Evolutionary conservation across 2,888 invertebrate species (phyloP), one percentile per base, ranked within the genome.

Genomic region (Tigriopus californicus): DNA sequence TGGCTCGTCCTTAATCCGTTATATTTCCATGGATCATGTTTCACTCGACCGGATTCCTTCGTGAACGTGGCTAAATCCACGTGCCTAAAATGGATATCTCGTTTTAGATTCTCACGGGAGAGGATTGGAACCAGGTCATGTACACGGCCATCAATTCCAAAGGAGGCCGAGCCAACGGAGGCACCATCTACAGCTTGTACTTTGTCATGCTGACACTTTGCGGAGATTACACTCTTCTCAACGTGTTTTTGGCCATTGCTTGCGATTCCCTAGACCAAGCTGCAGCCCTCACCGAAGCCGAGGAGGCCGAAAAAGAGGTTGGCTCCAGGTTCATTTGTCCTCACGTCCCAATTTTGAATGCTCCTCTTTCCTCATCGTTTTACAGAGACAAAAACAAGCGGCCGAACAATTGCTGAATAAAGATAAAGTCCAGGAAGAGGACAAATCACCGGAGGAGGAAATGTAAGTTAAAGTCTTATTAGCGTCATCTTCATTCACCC

Each of bases 81-180:
- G 18, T n/a, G n/a, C n/a, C n/a, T n/a, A n/a, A n/a, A n/a, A n/a
- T n/a, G n/a, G n/a, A n/a, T n/a, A 44, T 44, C 10, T 44, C 10
- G 10, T 44, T 44, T 44, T 44, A 97, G 95, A 97, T 99, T 74
- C 78, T 99, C 73, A 99, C 98, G 69, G 77, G 77, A 60, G 98
- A 99, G 80, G 98, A 98, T 80, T 98, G 98, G 98, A 98, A 99
- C 74, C 95, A 95, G 78, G 95, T 99, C 66, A 99, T 99, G 98
- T 98, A 99, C 75, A 81, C 89, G 74, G 97, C 97, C 66, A 98
- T 98, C 72, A 83, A 85, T 73, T 92, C 97, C 62, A 87, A 91
- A 73, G 94, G 94, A 67, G 64, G 64, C 42, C 62, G 61, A 46
- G 42, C 67, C 70, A 60, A 69, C 69, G 70, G 70, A 44, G 77